Base-by-base conservation (phyloP, 2,888 invertebrate genomes). In the Laothoe populi region DNA sequence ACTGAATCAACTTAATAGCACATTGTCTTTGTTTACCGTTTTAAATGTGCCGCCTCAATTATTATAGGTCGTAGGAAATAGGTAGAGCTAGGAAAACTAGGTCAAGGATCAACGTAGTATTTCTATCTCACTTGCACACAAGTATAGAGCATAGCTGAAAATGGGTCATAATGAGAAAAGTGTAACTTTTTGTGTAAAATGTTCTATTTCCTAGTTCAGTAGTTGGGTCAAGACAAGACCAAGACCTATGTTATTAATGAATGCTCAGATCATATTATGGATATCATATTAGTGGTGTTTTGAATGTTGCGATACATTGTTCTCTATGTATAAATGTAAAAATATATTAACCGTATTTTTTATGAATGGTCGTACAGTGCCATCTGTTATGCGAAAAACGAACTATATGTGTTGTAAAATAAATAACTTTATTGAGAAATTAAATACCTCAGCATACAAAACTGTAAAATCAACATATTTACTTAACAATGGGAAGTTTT, bases 41-140 rank as follows among this genome's bases (percentile, higher is more conserved):
- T 78, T 63, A 71, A 77, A 79, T 69, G 70, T 73, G 74, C 76
- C 81, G 80, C 78, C 65, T 63, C 24, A 0, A 13, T 40, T 45
- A 38, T 45, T 26, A 26, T 60, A 45, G 57, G 57, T 63, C 60
- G 63, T 64, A 71, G 67, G 10, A 53, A 53, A 61, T 64, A 63
- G 66, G 69, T 69, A 63, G 44, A 44, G 66, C 67, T 75, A 63
- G 62, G 46, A 67, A 72, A 83, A 72, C 72, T 79, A 77, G 86
- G 86, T 86, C 85, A 84, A 83, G 83, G 81, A 75, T 70, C 68
- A 70, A 66, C 67, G 74, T 68, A 69, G 63, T 68, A 66, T 72
- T 71, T 74, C 75, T 68, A 58, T 83, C 81, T 81, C 78, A 63
- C 77, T 84, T 72, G 65, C 67, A 68, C 82, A 38, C 66, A 71